phyloP scores from a whole-genome alignment of 2,113 vertebrate species.

The Spea multiplicata region DNA sequence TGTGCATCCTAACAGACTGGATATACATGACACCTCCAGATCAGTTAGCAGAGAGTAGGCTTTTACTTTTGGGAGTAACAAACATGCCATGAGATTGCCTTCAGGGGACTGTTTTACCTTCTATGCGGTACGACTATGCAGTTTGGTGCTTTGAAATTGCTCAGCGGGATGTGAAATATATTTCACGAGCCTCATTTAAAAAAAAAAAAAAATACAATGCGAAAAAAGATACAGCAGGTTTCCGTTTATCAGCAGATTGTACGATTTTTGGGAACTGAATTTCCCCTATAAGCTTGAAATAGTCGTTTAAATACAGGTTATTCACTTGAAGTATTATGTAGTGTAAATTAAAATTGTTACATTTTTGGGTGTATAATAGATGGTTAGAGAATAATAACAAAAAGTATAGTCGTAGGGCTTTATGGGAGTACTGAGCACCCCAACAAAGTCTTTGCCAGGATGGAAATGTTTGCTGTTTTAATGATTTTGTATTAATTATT shows the following conservation, averaged over 20 bases:
- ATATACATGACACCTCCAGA: slow-evolving; percentile 49
- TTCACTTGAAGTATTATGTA: no score
- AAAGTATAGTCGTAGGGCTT: no score
- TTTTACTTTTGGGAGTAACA: slow-evolving; percentile 45
- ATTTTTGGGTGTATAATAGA: no score
- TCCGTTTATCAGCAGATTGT: background rate
- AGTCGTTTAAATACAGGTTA: no score
- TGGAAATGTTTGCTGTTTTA: no score
- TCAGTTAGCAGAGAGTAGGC: slow-evolving; percentile 41
- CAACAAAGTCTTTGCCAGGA: no score
- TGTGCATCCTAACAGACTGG: slow-evolving; percentile 45
- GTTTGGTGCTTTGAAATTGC: slow-evolving; percentile 47
- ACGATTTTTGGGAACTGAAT: background rate
- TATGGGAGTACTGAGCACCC: no score
- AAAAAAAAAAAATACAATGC: no score
- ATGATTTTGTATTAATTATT: no score
- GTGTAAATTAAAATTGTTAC: no score
- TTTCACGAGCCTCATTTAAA: background rate
- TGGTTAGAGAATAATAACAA: no score
- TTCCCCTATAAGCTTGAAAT: no score
- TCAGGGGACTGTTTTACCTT: slow-evolving; percentile 41
- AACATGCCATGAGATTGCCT: slow-evolving; percentile 47
- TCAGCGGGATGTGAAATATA: slow-evolving; percentile 35
- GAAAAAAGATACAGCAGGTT: background rate
- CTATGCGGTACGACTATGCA: slow-evolving; percentile 35